Evolutionary conservation across 2,113 vertebrate species (phyloP), one percentile per base, ranked within the genome.

Genomic region (Edolisoma coerulescens): DNA sequence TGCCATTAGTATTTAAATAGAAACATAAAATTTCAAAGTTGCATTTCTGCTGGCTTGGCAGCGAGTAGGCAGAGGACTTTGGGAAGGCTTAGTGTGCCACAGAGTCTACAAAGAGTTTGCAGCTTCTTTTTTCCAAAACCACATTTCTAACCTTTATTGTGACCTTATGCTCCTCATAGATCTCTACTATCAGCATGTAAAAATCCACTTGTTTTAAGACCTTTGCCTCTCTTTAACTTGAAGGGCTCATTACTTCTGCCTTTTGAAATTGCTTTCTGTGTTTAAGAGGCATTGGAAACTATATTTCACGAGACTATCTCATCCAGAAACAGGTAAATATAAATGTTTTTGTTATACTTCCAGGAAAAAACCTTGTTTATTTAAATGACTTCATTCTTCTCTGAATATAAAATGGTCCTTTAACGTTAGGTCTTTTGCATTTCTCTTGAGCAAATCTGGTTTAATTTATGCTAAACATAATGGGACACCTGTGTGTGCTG

Each of bases 391-490:
- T 67, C 20, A 44, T 91, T 94, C 52, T 95, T 88, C 41, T 76
- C 30, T 82, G 87, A 91, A 90, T 93, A 89, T 94, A 67, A 95
- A 95, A 21, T 64, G 89, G 45, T 14, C 33, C 42, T 88, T 90
- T 75, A 84, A 90, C 81, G 78, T 77, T 85, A 92, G 11, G 54
- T 90, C 35, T 87, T 96, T 80, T 92, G 52, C 78, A 95, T 94
- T 75, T 90, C 81, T 94, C 87, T 65, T 76, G 61, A 78, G 50
- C 81, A 84, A 94, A 93, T 41, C 61, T 79, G 87, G 84, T 89
- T 87, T 93, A 93, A 92, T 95, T 97, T 96, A 96, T 92, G 85
- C 86, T 76, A 91, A 94, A 87, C 79, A 64, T 73, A 85, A 83
- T 47, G 50, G 56, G 81, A 95, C 93, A 94, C 93, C 87, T 97